Conservation (phyloP, 1,140 invertebrate species). For the Ostrea edulis region DNA sequence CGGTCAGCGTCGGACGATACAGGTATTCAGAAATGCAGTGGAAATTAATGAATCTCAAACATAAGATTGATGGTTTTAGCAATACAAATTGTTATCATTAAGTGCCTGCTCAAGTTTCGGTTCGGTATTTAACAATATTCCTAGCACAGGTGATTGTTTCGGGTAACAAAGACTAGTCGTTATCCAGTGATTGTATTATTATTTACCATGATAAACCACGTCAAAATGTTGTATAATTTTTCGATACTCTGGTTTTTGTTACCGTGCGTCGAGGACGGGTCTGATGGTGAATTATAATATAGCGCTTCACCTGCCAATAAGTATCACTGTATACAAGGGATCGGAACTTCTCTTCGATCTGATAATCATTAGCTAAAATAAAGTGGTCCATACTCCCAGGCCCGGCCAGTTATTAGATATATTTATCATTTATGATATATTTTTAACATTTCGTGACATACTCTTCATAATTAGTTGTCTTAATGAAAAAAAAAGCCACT, state of each 20-base stretch:
- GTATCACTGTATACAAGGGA: background rate
- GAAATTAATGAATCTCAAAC: constrained; percentile 24
- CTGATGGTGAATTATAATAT: background rate
- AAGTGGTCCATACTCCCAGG: too few species aligned
- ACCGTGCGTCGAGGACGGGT: background rate
- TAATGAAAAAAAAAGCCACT: too few species aligned
- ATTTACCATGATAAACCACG: constrained; percentile 25
- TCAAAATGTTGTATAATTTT: constrained; percentile 29
- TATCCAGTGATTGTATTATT: constrained; percentile 28
- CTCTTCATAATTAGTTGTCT: too few species aligned
- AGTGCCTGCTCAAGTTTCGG: constrained; percentile 30
- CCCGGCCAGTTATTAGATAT: too few species aligned
- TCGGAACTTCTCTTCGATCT: too few species aligned
- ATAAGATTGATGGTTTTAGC: constrained; percentile 19
- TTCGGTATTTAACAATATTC: constrained; percentile 2
- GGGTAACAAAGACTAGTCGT: constrained; percentile 37
- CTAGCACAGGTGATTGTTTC: constrained; percentile 33
- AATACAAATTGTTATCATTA: constrained; percentile 46
- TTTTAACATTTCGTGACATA: too few species aligned
- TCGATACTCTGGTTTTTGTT: constrained; percentile 6
- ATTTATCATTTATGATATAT: too few species aligned
- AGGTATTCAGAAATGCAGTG: constrained; percentile 27
- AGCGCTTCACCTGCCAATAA: background rate
- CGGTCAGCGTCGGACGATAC: constrained; percentile 1
- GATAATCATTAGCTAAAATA: too few species aligned